Evolutionary conservation across 2,797 vertebrate genomes (phyloP), one percentile per base, ranked within the genome.

Genomic region (Acestrorhynchus altus): DNA sequence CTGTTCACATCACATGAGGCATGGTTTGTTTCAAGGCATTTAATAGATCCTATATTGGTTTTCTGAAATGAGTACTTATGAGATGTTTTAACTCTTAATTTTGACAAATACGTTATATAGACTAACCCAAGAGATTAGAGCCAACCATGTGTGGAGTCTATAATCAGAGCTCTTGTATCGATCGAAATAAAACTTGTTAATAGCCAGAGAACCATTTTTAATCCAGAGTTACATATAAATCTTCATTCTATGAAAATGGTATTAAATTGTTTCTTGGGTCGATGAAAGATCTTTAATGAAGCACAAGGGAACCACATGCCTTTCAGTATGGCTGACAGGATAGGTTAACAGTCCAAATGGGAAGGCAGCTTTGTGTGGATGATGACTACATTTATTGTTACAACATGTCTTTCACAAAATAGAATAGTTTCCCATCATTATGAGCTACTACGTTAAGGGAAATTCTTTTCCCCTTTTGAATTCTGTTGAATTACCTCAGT

Each of bases 91-190:
- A 57, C 81, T 72, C 89, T 87, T 88, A 77, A 90, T 90, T 92
- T 89, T 86, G 89, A 90, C 79, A 28, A 56, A 87, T 65, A 80
- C 89, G 80, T 88, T 90, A 81, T 90, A 57, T 77, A 81, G 85
- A 81, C 85, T 76, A 66, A 77, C 87, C 89, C 57, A 24, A 83
- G 78, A 83, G 86, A 90, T 90, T 87, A 89, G 89, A 86, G 72
- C 61, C 81, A 80, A 87, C 81, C 81, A 76, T 83, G 69, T 89
- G 89, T 85, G 61, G 76, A 31, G 88, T 89, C 79, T 90, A 89
- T 92, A 90, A 91, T 90, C 91, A 90, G 88, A 90, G 77, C 70
- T 81, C 56, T 79, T 88, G 51, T 72, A 81, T 88, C 77, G 79
- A 85, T 83, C 85, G 82, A 35, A 83, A 85, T 74, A 86, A 85